Conservation (phyloP, 2,888 invertebrate species). For the Elmis aenea region DNA sequence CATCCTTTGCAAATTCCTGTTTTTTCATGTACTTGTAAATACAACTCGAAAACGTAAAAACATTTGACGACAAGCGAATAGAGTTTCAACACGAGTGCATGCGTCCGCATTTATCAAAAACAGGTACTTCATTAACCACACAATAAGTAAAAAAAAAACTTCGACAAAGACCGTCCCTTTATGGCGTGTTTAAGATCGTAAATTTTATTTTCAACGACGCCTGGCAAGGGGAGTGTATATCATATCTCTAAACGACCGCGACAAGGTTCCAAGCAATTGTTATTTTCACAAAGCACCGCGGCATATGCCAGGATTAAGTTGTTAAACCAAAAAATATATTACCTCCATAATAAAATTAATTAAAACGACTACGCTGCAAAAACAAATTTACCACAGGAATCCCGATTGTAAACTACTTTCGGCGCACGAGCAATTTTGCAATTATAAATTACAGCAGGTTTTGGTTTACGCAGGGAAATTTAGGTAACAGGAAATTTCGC, state of each 20-base stretch:
- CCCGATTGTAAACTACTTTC: too few species aligned
- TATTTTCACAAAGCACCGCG: slow-evolving; percentile 31
- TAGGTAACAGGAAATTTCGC: too few species aligned
- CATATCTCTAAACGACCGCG: slow-evolving; percentile 30
- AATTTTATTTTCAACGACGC: slow-evolving; percentile 32
- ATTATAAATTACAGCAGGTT: too few species aligned
- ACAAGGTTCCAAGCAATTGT: slow-evolving; percentile 31
- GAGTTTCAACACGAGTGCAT: too few species aligned
- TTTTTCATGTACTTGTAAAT: too few species aligned
- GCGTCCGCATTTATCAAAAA: slow-evolving; percentile 15
- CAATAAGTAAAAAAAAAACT: slow-evolving; percentile 19
- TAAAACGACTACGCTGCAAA: too few species aligned
- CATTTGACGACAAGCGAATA: too few species aligned
- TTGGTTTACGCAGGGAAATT: too few species aligned
- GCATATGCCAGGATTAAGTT: slow-evolving; percentile 35
- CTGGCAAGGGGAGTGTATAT: slow-evolving; percentile 30
- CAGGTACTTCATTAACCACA: slow-evolving; percentile 19
- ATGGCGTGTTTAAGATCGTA: slow-evolving; percentile 25
- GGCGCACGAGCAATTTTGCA: too few species aligned
- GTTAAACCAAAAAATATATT: slow-evolving; percentile 32
- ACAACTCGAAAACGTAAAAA: too few species aligned
- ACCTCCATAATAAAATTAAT: slow-evolving; percentile 24
- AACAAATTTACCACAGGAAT: too few species aligned
- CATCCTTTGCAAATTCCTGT: too few species aligned
- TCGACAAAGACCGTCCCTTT: slow-evolving; percentile 19